A percentile compares a stretch with the other conserved stretches of the same genome.
phyloP scores from a whole-genome alignment of 1,140 invertebrate species.

The Drosophila oshimai region DNA sequence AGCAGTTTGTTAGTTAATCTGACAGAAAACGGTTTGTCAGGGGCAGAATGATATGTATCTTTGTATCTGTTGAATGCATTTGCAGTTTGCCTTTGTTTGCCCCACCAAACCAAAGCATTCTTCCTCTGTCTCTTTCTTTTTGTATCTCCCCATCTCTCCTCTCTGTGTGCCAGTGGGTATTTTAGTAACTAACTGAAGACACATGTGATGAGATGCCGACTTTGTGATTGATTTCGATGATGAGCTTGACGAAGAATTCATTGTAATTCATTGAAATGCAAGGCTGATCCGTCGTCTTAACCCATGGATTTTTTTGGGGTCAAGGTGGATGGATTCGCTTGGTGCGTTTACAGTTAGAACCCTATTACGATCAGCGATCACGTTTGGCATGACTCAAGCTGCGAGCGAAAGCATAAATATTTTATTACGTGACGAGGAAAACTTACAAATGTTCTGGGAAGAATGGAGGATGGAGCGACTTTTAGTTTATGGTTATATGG shows the following conservation, averaged over 20 bases:
- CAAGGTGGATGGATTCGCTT: constrained; percentile 53
- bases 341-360: constrained; percentile 61
- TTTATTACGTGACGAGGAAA: constrained; percentile 56
- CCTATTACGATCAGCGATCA: constrained; percentile 49
- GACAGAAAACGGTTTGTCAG: constrained; percentile 68
- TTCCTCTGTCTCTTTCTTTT: neutral
- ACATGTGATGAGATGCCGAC: constrained; percentile 58
- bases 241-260: constrained; percentile 25
- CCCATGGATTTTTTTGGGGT: constrained; percentile 38
- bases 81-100: constrained; percentile 35
- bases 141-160: neutral
- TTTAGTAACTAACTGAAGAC: constrained; percentile 42
- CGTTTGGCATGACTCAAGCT: constrained; percentile 51
- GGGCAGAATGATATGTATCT: constrained; percentile 57
- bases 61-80: constrained; percentile 56
- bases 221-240: constrained; percentile 60
- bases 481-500: constrained; percentile 27
- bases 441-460: neutral
- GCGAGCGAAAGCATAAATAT: constrained; percentile 35
- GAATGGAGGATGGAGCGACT: neutral
- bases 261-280: constrained; percentile 58
- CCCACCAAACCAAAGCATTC: constrained; percentile 9
- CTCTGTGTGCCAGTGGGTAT: constrained; percentile 23
- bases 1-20: constrained; percentile 71
- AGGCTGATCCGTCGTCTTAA: constrained; percentile 15